phyloP scores from a whole-genome alignment of 1,140 invertebrate species.

The Ceratosolen fusciceps region DNA sequence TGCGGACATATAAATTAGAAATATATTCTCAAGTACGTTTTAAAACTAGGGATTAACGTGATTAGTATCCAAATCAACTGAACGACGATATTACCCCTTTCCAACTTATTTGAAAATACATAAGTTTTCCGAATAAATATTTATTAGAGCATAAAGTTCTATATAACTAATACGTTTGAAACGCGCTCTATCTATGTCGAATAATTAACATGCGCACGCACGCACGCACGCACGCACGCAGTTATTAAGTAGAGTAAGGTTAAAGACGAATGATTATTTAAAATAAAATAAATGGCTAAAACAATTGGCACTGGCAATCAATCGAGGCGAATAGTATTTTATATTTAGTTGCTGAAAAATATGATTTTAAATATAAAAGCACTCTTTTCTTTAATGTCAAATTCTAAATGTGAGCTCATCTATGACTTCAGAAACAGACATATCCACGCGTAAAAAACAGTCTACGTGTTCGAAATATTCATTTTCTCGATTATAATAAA shows the following conservation, averaged over 20 bases:
- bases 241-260: background rate
- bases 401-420: background rate
- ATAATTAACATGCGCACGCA: background rate
- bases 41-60: background rate
- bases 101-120: too few relatives aligned
- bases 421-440: background rate
- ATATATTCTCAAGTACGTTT: background rate
- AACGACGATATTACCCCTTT: background rate
- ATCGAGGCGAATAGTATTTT: background rate
- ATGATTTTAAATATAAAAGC: background rate
- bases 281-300: background rate
- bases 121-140: background rate
- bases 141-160: background rate
- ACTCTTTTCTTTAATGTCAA: background rate
- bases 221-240: background rate
- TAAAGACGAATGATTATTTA: background rate
- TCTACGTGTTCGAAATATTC: too few relatives aligned
- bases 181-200: background rate
- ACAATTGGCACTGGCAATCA: slow-evolving; percentile 10
- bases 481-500: too few relatives aligned
- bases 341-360: background rate
- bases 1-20: background rate
- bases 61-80: background rate
- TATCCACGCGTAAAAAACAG: too few relatives aligned
- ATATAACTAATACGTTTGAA: background rate